Conservation (phyloP, 2,113 vertebrate species). For the Terrapene triunguis region DNA sequence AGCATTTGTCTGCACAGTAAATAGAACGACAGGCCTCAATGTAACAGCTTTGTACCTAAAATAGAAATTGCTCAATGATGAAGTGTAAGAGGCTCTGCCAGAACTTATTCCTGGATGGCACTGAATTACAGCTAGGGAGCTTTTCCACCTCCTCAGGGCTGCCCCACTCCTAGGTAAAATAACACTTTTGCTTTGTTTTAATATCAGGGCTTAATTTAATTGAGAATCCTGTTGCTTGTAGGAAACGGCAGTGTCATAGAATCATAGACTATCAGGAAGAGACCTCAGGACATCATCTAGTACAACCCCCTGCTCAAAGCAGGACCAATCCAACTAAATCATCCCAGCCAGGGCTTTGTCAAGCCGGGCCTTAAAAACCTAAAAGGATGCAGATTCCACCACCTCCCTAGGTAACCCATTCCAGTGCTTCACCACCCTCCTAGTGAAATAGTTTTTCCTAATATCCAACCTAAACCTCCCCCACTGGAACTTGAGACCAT, state of each 20-base stretch:
- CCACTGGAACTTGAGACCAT: too few relatives aligned
- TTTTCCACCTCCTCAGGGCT: not conserved
- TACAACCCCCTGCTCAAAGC: too few relatives aligned
- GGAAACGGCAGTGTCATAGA: conserved; percentile 21
- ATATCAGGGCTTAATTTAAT: not conserved
- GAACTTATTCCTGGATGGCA: not conserved
- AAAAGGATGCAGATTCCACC: too few relatives aligned
- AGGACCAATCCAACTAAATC: too few relatives aligned
- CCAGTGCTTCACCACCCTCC: too few relatives aligned
- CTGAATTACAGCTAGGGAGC: not conserved
- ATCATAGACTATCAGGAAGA: too few relatives aligned
- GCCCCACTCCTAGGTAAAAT: not conserved
- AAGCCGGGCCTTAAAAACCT: too few relatives aligned
- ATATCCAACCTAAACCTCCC: too few relatives aligned
- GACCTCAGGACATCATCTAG: too few relatives aligned
- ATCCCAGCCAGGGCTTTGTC: too few relatives aligned
- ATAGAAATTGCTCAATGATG: not conserved
- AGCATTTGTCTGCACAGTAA: not conserved
- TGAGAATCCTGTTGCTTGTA: not conserved
- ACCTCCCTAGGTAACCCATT: too few relatives aligned
- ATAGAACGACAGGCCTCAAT: not conserved
- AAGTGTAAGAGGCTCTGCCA: not conserved
- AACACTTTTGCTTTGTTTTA: not conserved
- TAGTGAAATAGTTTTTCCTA: too few relatives aligned
- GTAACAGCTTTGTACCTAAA: not conserved